phyloP scores from a whole-genome alignment of 2,797 vertebrate species.

The Pteropus rufus region DNA sequence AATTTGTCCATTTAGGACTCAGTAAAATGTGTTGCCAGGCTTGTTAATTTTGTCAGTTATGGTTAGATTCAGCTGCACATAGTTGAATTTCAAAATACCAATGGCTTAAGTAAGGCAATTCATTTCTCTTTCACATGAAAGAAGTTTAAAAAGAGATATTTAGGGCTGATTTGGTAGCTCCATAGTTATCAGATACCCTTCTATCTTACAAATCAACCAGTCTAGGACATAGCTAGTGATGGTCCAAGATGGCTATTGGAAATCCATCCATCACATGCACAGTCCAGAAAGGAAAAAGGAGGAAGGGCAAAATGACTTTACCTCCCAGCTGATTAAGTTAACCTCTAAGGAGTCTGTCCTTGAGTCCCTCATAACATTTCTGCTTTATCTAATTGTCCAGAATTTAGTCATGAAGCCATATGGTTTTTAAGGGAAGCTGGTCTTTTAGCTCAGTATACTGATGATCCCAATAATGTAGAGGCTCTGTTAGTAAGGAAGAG shows the following conservation, averaged over 20 bases:
- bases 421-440: not conserved
- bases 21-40: not conserved
- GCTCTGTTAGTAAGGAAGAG: not conserved
- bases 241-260: not conserved
- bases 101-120: not conserved
- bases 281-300: not conserved
- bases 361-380: not conserved
- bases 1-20: slow-evolving; percentile 23
- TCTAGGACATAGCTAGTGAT: not conserved
- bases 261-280: not conserved
- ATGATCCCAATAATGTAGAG: not conserved
- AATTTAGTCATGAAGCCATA: not conserved
- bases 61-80: not conserved
- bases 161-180: not conserved
- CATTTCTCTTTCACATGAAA: not conserved
- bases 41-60: not conserved
- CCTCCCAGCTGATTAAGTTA: not conserved
- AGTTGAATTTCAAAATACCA: not conserved
- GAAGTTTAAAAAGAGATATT: not conserved
- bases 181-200: not conserved
- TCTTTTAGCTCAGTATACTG: not conserved
- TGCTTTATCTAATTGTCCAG: not conserved
- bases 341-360: not conserved
- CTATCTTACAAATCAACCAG: not conserved
- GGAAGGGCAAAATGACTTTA: not conserved